Percentiles rank a stretch among this genome's conserved stretches.
phyloP scores from a whole-genome alignment of 2,797 vertebrate genomes.

The Sebastes kiyomatsui region DNA sequence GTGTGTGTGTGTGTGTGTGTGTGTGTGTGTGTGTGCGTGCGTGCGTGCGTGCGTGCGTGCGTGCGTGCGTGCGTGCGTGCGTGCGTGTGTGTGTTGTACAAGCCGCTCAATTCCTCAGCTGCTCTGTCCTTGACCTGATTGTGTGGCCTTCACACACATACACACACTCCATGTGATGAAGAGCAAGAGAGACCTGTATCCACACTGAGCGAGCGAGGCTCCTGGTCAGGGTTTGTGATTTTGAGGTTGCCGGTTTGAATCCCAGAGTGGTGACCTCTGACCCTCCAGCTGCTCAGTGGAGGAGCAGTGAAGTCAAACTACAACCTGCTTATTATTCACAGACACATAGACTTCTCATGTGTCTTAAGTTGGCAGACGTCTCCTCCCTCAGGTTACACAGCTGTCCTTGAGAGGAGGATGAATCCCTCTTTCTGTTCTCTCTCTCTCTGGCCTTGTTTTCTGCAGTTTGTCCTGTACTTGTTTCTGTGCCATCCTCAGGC shows the following conservation, averaged over 20 bases:
- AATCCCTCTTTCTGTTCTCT: not conserved
- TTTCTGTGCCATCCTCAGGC: not conserved
- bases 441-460: constrained; percentile 23
- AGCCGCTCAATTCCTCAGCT: not conserved
- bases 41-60: fast-evolving
- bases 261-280: not conserved
- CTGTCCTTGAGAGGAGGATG: constrained; percentile 9
- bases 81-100: not conserved
- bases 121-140: not conserved
- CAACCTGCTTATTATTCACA: not conserved
- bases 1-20: not conserved
- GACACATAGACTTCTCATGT: not conserved
- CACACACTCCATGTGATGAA: not conserved
- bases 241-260: not conserved
- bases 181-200: not conserved
- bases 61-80: fast-evolving
- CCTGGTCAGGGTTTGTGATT: not conserved
- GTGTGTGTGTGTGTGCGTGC: no score
- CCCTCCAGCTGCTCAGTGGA: not conserved
- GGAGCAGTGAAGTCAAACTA: not conserved
- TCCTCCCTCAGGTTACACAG: constrained; percentile 8
- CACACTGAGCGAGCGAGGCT: not conserved
- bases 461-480: not conserved
- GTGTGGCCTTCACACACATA: not conserved
- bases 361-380: not conserved